Evolutionary conservation across 2,888 invertebrate genomes (phyloP).

Genomic region (Drosophila diplacantha): DNA sequence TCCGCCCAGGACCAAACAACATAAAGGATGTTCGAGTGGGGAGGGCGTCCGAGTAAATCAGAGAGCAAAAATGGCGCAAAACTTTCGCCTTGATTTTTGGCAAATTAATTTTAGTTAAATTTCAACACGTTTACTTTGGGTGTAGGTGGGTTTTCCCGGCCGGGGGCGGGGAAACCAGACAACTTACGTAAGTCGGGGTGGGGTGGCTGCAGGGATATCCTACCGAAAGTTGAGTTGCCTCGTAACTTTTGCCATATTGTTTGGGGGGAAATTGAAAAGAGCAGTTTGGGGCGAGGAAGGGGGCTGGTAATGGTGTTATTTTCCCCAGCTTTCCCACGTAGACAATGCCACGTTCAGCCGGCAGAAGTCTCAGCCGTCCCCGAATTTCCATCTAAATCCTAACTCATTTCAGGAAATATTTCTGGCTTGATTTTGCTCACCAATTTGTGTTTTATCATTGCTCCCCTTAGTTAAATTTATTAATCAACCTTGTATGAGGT

Average conservation of each 20-base stretch:
- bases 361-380: not conserved
- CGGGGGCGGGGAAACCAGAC: conserved; percentile 6
- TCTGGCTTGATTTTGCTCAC: not conserved
- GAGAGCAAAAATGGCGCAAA: conserved; percentile 30
- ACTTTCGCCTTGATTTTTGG: conserved; percentile 38
- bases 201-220: not conserved
- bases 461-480: not conserved
- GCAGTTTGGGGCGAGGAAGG: not conserved
- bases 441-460: not conserved
- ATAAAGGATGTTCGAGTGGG: not conserved
- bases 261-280: conserved; percentile 27
- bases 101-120: conserved; percentile 48
- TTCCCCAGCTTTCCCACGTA: conserved; percentile 1
- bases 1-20: not conserved
- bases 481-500: too few relatives aligned
- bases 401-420: not conserved
- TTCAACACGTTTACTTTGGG: conserved; percentile 43
- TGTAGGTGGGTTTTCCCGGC: conserved; percentile 9
- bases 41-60: conserved; percentile 25
- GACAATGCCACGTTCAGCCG: conserved; percentile 2
- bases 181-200: conserved; percentile 10
- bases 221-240: conserved; percentile 27
- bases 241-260: conserved; percentile 58
- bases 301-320: conserved; percentile 22
- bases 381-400: not conserved